These are phyloP conservation scores for Scleropages formosus DNA, from an alignment of 2,797 vertebrate species.

Conservation along the genomic window DNA sequence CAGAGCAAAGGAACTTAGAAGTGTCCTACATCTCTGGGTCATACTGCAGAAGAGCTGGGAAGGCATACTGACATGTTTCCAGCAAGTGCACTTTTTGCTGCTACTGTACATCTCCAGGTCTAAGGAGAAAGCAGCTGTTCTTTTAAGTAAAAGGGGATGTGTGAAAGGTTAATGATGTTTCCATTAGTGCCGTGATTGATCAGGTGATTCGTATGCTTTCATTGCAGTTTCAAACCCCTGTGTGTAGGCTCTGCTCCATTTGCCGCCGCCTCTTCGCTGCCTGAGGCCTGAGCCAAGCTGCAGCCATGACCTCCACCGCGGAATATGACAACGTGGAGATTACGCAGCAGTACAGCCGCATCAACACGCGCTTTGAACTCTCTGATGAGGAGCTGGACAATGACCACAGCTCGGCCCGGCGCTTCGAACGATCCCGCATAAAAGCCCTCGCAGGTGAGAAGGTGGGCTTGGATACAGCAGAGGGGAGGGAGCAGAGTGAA, in stretches of 20 bases:
- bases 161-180: too few species aligned
- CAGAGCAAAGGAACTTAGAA: too few species aligned
- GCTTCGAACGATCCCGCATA: constrained; percentile 96
- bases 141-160: too few species aligned
- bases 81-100: too few species aligned
- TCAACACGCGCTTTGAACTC: constrained; percentile 86
- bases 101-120: too few species aligned
- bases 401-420: constrained; percentile 90
- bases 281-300: constrained; percentile 40
- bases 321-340: constrained; percentile 93
- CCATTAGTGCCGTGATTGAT: too few species aligned
- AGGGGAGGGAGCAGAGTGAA: background rate
- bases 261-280: constrained; percentile 44
- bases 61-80: too few species aligned
- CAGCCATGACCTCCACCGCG: constrained; percentile 75
- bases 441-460: constrained; percentile 92
- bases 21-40: too few species aligned
- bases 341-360: constrained; percentile 88
- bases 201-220: background rate
- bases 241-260: constrained; percentile 21
- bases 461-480: background rate
- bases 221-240: constrained; percentile 45
- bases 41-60: too few species aligned
- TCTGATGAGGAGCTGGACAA: constrained; percentile 90
- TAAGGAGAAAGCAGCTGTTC: too few species aligned